Evolutionary conservation across 2,888 invertebrate species (phyloP).

Genomic region (Latrodectus hesperus): DNA sequence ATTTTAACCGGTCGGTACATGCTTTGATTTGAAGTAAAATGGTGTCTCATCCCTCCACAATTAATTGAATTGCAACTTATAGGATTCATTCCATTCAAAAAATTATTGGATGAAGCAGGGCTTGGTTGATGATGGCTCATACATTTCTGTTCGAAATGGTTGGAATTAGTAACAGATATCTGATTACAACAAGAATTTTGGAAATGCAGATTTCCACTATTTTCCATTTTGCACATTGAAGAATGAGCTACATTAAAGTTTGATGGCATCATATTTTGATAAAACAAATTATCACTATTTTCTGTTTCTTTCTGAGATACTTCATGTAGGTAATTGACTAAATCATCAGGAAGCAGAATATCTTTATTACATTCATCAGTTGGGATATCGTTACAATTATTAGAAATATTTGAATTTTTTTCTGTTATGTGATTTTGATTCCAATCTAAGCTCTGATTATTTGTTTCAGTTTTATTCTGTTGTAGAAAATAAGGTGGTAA

Average conservation of each 20-base stretch:
- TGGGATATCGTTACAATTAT: background rate
- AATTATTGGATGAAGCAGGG: background rate
- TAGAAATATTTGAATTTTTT: constrained; percentile 2
- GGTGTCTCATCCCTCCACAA: constrained; percentile 26
- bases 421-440: constrained; percentile 29
- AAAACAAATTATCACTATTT: constrained; percentile 11
- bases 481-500: constrained; percentile 1
- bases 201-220: constrained; percentile 20
- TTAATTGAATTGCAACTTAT: constrained; percentile 6
- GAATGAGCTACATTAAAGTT: constrained; percentile 13
- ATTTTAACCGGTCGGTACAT: constrained; percentile 8
- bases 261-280: constrained; percentile 20
- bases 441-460: constrained; percentile 26
- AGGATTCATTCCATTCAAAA: constrained; percentile 6
- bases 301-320: constrained; percentile 42
- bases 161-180: background rate
- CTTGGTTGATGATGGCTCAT: constrained; percentile 17
- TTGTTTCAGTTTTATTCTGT: background rate
- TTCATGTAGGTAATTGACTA: constrained; percentile 94
- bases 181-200: constrained; percentile 47
- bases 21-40: constrained; percentile 33
- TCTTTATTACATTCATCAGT: constrained; percentile 88
- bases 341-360: constrained; percentile 94
- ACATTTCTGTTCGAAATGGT: constrained; percentile 39
- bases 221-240: constrained; percentile 37